These are phyloP conservation scores for Otocyon megalotis DNA, from an alignment of 2,113 vertebrate genomes.

Conservation along the genomic window DNA sequence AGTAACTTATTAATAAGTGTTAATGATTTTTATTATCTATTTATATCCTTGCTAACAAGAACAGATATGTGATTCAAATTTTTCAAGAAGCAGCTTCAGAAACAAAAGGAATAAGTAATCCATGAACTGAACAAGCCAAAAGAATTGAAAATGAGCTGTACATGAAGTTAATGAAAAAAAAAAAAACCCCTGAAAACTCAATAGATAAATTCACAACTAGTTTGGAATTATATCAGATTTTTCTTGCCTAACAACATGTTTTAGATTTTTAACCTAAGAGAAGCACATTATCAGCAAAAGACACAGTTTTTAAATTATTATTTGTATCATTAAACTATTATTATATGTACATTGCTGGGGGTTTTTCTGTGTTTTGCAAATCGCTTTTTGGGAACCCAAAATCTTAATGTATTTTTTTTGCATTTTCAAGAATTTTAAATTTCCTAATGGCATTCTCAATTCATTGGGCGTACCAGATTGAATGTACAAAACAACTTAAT, in stretches of 20 bases:
- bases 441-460: slow-evolving; percentile 7
- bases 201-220: not conserved
- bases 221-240: not conserved
- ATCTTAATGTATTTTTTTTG: not conserved
- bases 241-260: not conserved
- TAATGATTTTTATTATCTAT: slow-evolving; percentile 57
- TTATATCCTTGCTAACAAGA: slow-evolving; percentile 48
- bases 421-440: slow-evolving; percentile 10
- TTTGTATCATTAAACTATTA: slow-evolving; percentile 20
- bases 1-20: slow-evolving; percentile 44
- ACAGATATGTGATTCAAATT: slow-evolving; percentile 6
- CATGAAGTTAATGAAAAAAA: slow-evolving; percentile 13
- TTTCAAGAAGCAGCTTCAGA: not conserved
- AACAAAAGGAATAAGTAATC: not conserved
- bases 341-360: not conserved
- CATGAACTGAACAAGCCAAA: not conserved
- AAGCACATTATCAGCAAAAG: not conserved
- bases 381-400: not conserved
- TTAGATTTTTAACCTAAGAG: slow-evolving; percentile 25
- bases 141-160: not conserved
- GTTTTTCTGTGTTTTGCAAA: not conserved
- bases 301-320: not conserved
- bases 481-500: not conserved
- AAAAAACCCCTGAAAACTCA: not conserved
- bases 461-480: not conserved